Base-by-base conservation (phyloP, 2,113 vertebrate species). In the Nannobrachium achirus region DNA sequence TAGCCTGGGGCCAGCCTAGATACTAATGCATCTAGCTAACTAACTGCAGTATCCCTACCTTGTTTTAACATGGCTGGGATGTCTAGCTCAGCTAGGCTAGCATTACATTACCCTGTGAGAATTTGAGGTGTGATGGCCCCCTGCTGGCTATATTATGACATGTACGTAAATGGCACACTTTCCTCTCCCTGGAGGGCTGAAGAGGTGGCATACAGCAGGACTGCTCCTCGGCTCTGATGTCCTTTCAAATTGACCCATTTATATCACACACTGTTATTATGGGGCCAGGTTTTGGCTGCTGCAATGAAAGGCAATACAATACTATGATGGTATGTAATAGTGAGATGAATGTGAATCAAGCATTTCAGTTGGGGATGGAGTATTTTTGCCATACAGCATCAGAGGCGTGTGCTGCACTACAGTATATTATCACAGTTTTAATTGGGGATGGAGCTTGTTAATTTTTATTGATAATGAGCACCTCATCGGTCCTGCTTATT, bases 201-300 rank as follows among this genome's bases (percentile, higher is more conserved):
- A 49, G 46, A 67, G 49, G 64, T 49, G 41, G 20, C 44, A 19
- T n/a, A 46, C 39, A 69, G 57, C 57, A 65, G 18, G 1, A 73
- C 52, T 8, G 10, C 9, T 33, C n/a, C 51, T n/a, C n/a, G n/a
- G n/a, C n/a, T 58, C 38, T 2, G 16, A 42, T 0, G 7, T 51
- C 39, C 46, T 66, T 55, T 20, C 48, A 51, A 15, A 19, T 20
- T 65, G 55, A 68, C 19, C 10, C 14, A 16, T 49, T 66, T 58
- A 71, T 42, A 56, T 58, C 38, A 60, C 40, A 18, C 18, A n/a
- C 50, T 20, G n/a, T 16, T 44, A 53, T 53, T 53, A 25, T 40
- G 38, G 39, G n/a, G 2, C 55, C 16, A 39, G 15, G 40, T 25
- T 42, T 2, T 6, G 20, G 57, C 49, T 11, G 15, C 15, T 40